phyloP scores from a whole-genome alignment of 2,113 vertebrate genomes.

The Nesospiza acunhae region DNA sequence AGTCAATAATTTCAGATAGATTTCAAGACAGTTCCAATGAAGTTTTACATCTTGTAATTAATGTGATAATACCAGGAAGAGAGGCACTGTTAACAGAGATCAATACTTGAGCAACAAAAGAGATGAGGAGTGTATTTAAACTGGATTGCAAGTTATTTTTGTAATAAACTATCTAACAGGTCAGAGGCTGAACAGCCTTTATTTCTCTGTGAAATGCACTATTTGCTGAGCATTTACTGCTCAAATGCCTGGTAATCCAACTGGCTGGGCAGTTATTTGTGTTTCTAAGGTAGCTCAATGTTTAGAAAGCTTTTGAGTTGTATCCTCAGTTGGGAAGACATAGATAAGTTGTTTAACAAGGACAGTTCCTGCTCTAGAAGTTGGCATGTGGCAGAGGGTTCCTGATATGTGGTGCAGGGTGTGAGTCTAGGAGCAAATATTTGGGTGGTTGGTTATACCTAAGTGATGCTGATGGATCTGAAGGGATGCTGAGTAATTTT shows the following conservation, averaged over 20 bases:
- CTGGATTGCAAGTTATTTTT: slow-evolving; percentile 14
- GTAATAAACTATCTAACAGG: background rate
- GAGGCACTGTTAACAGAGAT: background rate
- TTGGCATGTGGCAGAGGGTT: background rate
- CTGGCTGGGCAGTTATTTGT: background rate
- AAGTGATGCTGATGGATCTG: background rate
- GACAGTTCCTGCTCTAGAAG: background rate
- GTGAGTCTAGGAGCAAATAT: background rate
- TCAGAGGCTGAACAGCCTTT: slow-evolving; percentile 15
- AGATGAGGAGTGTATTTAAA: slow-evolving; percentile 4
- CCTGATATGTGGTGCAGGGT: slow-evolving; percentile 35
- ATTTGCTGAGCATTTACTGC: background rate
- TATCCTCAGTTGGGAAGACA: background rate
- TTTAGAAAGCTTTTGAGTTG: slow-evolving; percentile 28
- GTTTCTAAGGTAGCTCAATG: background rate
- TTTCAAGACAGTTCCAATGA: background rate
- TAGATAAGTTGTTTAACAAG: background rate
- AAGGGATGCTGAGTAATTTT: slow-evolving; percentile 5
- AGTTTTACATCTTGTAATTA: background rate
- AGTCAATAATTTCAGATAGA: background rate
- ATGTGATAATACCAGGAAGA: background rate
- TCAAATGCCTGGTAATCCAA: background rate
- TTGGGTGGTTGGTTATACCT: background rate
- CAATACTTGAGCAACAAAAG: background rate
- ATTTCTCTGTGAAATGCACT: slow-evolving; percentile 30